A percentile compares a stretch with the other conserved stretches of the same genome.
Evolutionary conservation across 2,888 invertebrate species (phyloP).

Genomic region (Mystacides longicornis): DNA sequence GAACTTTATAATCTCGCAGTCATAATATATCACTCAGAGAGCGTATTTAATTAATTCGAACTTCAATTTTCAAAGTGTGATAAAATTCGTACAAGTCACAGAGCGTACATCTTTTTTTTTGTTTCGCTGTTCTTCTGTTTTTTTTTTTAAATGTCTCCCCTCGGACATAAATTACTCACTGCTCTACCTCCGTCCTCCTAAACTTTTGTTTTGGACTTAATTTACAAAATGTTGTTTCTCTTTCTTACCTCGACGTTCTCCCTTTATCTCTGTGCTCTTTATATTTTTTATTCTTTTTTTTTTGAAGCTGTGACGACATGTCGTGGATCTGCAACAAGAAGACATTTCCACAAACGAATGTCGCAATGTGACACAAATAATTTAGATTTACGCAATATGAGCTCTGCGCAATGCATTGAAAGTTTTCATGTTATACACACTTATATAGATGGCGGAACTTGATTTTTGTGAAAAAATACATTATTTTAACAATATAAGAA

Average conservation of each 20-base stretch:
- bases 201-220: not conserved
- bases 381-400: not conserved
- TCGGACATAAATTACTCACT: conserved; percentile 1
- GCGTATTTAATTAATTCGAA: not conserved
- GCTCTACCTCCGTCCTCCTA: not conserved
- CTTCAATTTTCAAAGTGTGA: not conserved
- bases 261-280: no score
- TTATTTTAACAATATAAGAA: no score
- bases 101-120: not conserved
- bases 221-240: conserved; percentile 1
- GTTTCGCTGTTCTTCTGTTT: not conserved
- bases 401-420: no score
- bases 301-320: not conserved
- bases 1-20: no score
- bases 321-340: not conserved
- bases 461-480: no score
- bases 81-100: not conserved
- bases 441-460: no score
- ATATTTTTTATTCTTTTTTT: not conserved
- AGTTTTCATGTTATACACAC: no score
- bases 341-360: not conserved
- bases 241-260: not conserved
- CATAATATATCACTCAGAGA: not conserved
- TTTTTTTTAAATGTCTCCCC: not conserved
- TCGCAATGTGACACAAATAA: not conserved